Evolutionary conservation across 1,140 invertebrate genomes (phyloP).

Genomic region (Leptinotarsa undecemlineata): DNA sequence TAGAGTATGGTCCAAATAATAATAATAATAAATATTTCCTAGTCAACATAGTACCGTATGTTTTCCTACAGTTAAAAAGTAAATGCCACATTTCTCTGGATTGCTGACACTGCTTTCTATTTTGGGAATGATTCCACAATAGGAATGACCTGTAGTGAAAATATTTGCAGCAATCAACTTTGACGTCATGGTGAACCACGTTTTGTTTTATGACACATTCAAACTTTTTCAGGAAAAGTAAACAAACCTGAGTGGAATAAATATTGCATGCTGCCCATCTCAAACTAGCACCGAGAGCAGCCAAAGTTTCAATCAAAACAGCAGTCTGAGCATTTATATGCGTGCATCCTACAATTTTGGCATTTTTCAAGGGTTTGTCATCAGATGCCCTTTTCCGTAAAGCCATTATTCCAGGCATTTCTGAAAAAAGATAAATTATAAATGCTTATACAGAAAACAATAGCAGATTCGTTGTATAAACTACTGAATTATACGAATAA

Average conservation of each 20-base stretch:
- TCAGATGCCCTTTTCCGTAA: conserved; percentile 85
- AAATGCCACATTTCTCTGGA: too few relatives aligned
- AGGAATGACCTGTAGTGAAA: too few relatives aligned
- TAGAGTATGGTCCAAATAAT: too few relatives aligned
- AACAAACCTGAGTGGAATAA: conserved; percentile 86
- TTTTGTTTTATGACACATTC: neutral
- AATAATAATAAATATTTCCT: too few relatives aligned
- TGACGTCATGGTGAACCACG: too few relatives aligned
- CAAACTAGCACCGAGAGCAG: conserved; percentile 86
- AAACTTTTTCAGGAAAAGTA: neutral
- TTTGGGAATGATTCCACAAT: too few relatives aligned
- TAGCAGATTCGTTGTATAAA: too few relatives aligned
- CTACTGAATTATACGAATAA: too few relatives aligned
- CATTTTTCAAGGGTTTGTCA: conserved; percentile 93
- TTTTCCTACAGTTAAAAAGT: too few relatives aligned
- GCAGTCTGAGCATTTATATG: conserved; percentile 98
- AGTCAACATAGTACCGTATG: too few relatives aligned
- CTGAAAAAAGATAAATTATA: conserved; percentile 56
- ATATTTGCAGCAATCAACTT: too few relatives aligned
- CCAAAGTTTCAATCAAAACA: conserved; percentile 91
- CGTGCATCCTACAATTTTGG: conserved; percentile 95
- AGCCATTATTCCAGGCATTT: conserved; percentile 98
- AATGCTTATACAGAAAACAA: neutral
- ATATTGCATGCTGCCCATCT: conserved; percentile 98
- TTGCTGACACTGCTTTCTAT: too few relatives aligned